These are phyloP conservation scores for Lithobates pipiens DNA, from an alignment of 2,797 vertebrate genomes.

Conservation along the genomic window DNA sequence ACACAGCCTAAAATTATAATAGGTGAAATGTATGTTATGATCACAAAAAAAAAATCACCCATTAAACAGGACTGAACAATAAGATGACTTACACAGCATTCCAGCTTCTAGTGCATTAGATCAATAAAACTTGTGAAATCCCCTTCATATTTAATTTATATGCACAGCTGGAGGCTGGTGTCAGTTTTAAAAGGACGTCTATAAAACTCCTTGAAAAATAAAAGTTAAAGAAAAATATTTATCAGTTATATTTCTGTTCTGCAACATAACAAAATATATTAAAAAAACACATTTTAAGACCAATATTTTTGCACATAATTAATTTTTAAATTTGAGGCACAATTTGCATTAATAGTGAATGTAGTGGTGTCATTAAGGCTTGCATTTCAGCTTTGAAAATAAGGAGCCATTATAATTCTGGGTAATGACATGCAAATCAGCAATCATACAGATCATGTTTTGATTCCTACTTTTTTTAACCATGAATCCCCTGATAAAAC, in stretches of 20 bases:
- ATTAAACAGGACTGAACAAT: constrained; percentile 33
- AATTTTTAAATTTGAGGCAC: background rate
- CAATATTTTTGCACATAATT: background rate
- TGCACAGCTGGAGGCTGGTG: constrained; percentile 50
- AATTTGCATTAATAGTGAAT: constrained; percentile 15
- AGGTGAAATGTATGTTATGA: constrained; percentile 3
- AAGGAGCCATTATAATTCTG: constrained; percentile 8
- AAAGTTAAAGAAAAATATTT: constrained; percentile 42
- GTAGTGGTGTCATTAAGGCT: background rate
- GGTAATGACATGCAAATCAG: constrained; percentile 30
- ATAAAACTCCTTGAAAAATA: constrained; percentile 47
- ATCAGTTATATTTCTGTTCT: background rate
- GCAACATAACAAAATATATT: background rate
- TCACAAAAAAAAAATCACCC: background rate
- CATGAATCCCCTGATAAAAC: constrained; percentile 42
- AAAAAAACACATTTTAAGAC: background rate
- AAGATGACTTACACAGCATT: constrained; percentile 40
- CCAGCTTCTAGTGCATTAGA: constrained; percentile 39
- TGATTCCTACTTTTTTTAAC: constrained; percentile 15
- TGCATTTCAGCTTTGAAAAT: background rate
- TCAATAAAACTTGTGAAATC: constrained; percentile 53
- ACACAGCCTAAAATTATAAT: background rate
- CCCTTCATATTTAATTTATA: constrained; percentile 57
- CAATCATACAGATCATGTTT: constrained; percentile 44
- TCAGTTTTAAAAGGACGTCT: constrained; percentile 44